Evolutionary conservation across 2,797 vertebrate genomes (phyloP).

Genomic region (Spondyliosoma cantharus): DNA sequence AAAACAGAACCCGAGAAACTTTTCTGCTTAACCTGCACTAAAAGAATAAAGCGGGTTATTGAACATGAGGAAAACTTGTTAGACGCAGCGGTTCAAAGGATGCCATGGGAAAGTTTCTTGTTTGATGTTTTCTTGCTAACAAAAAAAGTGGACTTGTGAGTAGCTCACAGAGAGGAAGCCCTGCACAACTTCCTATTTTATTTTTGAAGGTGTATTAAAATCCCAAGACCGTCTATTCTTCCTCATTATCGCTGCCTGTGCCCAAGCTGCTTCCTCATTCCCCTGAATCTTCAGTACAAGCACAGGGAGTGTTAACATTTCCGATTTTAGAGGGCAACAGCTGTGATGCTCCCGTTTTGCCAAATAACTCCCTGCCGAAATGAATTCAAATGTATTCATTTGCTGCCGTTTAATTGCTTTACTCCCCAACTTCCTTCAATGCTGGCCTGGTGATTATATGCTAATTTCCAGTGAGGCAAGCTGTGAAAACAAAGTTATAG

Average conservation of each 20-base stretch:
- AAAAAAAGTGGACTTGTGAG: background rate
- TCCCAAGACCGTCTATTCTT: background rate
- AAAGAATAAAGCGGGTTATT: constrained; percentile 3
- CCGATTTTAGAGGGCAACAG: constrained; percentile 46
- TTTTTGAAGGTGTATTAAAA: background rate
- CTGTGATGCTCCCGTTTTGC: constrained; percentile 36
- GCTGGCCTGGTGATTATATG: constrained; percentile 60
- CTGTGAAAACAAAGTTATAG: constrained; percentile 51
- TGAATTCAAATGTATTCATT: constrained; percentile 75
- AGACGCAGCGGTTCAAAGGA: background rate
- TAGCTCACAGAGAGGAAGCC: background rate
- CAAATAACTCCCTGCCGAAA: constrained; percentile 49
- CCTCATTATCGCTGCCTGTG: constrained; percentile 11
- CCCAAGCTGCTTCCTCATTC: constrained; percentile 24
- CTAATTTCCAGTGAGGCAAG: constrained; percentile 64
- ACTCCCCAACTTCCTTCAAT: constrained; percentile 44
- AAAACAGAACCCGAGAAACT: background rate
- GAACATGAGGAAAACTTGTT: background rate
- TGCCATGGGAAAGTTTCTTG: constrained; percentile 1
- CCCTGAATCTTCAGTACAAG: background rate
- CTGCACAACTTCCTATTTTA: background rate
- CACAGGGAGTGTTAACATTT: background rate
- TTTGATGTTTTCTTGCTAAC: constrained; percentile 26
- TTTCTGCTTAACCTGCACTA: background rate
- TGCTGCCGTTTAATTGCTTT: constrained; percentile 68